Evolutionary conservation across 2,113 vertebrate genomes (phyloP), one percentile per base, ranked within the genome.

Genomic region (Apaloderma vittatum): DNA sequence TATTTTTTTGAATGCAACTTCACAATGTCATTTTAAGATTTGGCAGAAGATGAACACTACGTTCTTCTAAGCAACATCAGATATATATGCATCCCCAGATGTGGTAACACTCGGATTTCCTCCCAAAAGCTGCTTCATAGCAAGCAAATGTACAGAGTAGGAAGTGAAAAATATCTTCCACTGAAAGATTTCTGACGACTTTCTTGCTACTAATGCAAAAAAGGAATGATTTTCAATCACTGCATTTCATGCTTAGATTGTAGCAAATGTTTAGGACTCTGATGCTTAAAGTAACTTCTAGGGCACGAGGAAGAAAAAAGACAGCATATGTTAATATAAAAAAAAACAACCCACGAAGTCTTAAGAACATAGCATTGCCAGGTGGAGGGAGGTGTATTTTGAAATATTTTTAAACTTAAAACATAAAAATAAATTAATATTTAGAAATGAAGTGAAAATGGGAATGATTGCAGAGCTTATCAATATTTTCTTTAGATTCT

Each of bases 31-130:
- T 78, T 88, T 94, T 76, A 63, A 70, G 76, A 52, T 82, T 65
- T 97, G 95, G 94, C 95, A 94, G 71, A 52, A 88, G 79, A 96
- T 92, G 88, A 96, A 88, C 88, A 2, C 68, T 71, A 1, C 70
- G 16, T 63, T 88, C 86, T 88, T 75, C 86, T 94, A 88, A 96
- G 86, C 82, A 96, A 54, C 84, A 81, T 66, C 80, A 62, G 55
- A 90, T 88, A 17, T 54, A 51, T 86, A 46, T 76, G 76, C 34
- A 55, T 89, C 61, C 71, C 81, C 12, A 83, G 90, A 94, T 93
- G 79, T 75, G 83, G 89, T 62, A 82, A 40, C 62, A 20, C 90
- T 94, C 68, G 1, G 55, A 74, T 93, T 91, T 97, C 93, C 65
- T 97, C 92, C 84, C 67, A 48, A 76, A 78, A 96, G 63, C 63